Evolutionary conservation across 2,113 vertebrate species (phyloP).

Genomic region (Herpetotheres cachinnans): DNA sequence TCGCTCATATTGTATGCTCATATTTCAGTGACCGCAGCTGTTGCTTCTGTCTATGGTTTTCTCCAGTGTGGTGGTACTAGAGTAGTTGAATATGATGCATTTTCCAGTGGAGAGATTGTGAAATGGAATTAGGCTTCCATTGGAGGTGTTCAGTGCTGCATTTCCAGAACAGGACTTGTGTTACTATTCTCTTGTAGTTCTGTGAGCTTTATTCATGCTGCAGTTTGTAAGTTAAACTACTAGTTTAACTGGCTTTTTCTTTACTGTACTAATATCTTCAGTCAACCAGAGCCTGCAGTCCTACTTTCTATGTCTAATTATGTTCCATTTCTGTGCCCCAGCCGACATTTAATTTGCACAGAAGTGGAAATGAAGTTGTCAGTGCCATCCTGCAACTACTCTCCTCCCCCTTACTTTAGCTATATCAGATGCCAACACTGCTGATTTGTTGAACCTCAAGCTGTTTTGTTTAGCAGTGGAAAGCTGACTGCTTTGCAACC

Average conservation of each 20-base stretch:
- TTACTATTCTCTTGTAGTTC: neutral
- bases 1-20: neutral
- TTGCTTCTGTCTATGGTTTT: neutral
- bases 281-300: neutral
- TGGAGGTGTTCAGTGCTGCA: neutral
- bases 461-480: constrained; percentile 15
- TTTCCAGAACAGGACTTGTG: neutral
- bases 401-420: constrained; percentile 46
- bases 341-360: constrained; percentile 23
- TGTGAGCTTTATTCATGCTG: neutral
- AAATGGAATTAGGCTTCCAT: neutral
- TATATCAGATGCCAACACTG: neutral
- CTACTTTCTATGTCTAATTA: constrained; percentile 13
- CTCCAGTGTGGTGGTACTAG: neutral
- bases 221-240: neutral
- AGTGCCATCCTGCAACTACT: neutral
- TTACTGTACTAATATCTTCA: neutral
- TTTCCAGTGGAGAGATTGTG: neutral
- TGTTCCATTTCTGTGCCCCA: constrained; percentile 1
- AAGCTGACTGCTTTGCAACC: neutral
- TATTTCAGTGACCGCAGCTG: neutral
- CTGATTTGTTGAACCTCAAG: constrained; percentile 44
- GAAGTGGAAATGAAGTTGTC: constrained; percentile 42
- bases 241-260: neutral
- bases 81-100: neutral